Evolutionary conservation across 2,888 invertebrate species (phyloP).

Genomic region (Schizaphis graminum): DNA sequence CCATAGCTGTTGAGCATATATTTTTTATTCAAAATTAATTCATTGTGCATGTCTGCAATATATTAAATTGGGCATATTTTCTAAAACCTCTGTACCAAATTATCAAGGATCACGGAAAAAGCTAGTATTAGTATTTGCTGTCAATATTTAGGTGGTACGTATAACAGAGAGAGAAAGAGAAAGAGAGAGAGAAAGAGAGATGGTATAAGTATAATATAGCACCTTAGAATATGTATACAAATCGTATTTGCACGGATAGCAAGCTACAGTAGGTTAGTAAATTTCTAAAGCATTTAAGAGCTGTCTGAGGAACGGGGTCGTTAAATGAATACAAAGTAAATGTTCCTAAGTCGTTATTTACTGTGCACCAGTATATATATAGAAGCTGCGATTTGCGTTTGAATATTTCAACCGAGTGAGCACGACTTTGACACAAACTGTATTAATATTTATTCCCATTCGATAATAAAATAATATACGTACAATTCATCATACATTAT

Average conservation of each 20-base stretch:
- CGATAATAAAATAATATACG: background rate
- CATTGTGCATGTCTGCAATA: background rate
- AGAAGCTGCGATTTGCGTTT: background rate
- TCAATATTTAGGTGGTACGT: background rate
- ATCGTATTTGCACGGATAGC: background rate
- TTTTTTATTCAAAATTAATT: background rate
- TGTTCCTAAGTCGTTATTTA: conserved; percentile 29
- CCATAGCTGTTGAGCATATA: background rate
- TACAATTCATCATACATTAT: background rate
- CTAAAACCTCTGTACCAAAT: background rate
- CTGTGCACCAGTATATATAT: background rate
- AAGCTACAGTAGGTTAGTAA: background rate
- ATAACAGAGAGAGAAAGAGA: background rate
- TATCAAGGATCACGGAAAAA: background rate
- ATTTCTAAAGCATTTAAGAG: background rate
- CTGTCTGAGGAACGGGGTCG: background rate
- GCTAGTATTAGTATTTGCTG: background rate
- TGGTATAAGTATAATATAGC: background rate
- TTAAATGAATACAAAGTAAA: conserved; percentile 42
- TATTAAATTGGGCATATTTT: background rate
- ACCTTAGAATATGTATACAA: conserved; percentile 10
- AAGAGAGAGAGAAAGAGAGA: background rate
- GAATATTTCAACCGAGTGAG: background rate
- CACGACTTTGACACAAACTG: conserved; percentile 3
- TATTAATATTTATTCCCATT: background rate